phyloP scores from a whole-genome alignment of 2,113 vertebrate species.

The Plecotus auritus region DNA sequence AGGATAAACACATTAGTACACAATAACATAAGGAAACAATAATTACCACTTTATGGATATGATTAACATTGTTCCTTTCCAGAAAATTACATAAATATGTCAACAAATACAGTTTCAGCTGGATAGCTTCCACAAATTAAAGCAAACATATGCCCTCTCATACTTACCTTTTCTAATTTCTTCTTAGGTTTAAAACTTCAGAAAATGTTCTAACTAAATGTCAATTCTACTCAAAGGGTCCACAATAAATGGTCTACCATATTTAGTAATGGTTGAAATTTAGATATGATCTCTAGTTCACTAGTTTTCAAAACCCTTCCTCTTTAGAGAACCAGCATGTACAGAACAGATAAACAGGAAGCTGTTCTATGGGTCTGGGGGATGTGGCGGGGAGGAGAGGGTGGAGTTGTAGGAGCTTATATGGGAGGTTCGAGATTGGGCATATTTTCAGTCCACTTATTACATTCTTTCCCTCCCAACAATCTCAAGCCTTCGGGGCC shows the following conservation, averaged over 20 bases:
- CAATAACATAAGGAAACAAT: slow-evolving; percentile 18
- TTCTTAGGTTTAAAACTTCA: slow-evolving; percentile 29
- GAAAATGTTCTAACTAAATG: slow-evolving; percentile 3
- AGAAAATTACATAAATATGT: slow-evolving; percentile 17
- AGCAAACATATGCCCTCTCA: background rate
- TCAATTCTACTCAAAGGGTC: slow-evolving; percentile 34
- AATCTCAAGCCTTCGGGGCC: background rate
- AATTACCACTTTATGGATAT: background rate
- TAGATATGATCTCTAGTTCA: slow-evolving; percentile 3
- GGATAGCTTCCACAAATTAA: background rate
- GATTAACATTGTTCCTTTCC: slow-evolving; percentile 6
- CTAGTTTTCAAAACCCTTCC: background rate
- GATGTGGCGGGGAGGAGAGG: fast-evolving
- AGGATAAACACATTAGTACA: background rate
- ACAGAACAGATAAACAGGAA: background rate
- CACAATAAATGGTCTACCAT: background rate
- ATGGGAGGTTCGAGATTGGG: background rate
- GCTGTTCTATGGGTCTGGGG: background rate
- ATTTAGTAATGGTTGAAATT: slow-evolving; percentile 37
- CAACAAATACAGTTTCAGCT: slow-evolving; percentile 37
- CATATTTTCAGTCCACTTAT: background rate
- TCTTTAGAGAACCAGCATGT: background rate
- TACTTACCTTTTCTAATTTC: slow-evolving; percentile 23
- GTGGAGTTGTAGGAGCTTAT: background rate
- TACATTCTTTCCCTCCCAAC: background rate